Percentiles rank a stretch among this genome's conserved stretches.
Evolutionary conservation across 2,797 vertebrate genomes (phyloP).

Genomic region (Channa striata): DNA sequence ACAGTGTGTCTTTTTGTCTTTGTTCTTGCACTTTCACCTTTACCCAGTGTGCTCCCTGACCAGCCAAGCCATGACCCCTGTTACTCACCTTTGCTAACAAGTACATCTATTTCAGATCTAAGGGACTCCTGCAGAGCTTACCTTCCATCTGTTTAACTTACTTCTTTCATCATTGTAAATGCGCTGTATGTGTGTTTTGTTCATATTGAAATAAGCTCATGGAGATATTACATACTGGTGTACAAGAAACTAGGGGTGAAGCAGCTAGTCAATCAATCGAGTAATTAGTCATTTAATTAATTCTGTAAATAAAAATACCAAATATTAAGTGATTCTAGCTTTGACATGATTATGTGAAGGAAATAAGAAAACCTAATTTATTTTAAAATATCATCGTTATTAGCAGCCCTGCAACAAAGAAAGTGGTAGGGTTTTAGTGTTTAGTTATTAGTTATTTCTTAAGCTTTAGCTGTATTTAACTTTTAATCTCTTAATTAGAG

Average conservation of each 20-base stretch:
- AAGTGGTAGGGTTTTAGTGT: background rate
- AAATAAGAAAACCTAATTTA: background rate
- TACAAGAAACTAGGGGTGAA: background rate
- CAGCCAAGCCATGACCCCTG: constrained; percentile 67
- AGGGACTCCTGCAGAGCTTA: constrained; percentile 63
- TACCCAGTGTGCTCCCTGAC: constrained; percentile 50
- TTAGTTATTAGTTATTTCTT: background rate
- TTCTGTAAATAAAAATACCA: no score
- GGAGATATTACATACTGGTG: background rate
- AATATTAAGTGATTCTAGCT: background rate
- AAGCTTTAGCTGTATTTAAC: background rate
- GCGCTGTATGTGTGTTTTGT: constrained; percentile 13
- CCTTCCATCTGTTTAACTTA: constrained; percentile 58
- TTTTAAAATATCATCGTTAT: background rate
- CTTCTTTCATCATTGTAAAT: constrained; percentile 54
- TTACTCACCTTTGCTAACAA: constrained; percentile 76
- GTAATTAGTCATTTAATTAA: no score
- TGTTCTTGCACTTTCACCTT: constrained; percentile 66
- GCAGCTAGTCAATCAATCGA: no score
- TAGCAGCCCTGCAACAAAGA: background rate
- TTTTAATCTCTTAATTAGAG: background rate
- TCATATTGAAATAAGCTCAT: constrained; percentile 3
- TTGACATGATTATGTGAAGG: background rate
- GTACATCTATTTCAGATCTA: constrained; percentile 76
- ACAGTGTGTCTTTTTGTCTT: constrained; percentile 44